Base-by-base conservation (phyloP, 2,113 vertebrate species). In the Varanus komodoensis region DNA sequence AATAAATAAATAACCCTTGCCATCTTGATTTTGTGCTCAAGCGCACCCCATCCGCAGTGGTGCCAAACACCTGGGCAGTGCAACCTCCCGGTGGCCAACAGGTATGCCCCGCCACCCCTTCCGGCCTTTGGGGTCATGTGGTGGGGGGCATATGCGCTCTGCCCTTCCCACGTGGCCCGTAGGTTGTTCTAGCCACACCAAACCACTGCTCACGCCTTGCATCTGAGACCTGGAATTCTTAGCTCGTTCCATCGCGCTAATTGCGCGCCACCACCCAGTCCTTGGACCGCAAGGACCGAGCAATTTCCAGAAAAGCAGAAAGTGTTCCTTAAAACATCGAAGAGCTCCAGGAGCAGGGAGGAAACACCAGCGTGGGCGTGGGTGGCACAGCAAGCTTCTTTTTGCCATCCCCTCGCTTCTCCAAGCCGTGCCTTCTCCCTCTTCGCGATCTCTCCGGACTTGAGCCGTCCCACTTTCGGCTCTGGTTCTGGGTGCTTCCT, bases 261-360 rank as follows among this genome's bases (percentile, higher is more conserved):
- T 83, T 29, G 0, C 91, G 1, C 79, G 91, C 50, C 84, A 23
- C 88, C 34, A 0, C 91, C 93, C 92, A n/a, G 3, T 6, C 88
- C 34, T 21, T 17, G 79, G 68, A 21, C 69, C 6, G 3, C 8
- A 1, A 48, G 50, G 68, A 44, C 38, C 38, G 38, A 44, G 38
- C 3, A 91, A 90, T 89, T 93, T 94, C 93, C 94, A 95, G 93
- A 93, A 92, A 91, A 0, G 0, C 87, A 77, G 64, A n/a, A 11
- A 29, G 4, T 73, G 23, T 52, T 52, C 9, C 50, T 50, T 23
- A 50, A 74, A 74, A 27, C 21, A 69, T 85, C 91, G 92, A 90
- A 78, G 34, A 1, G 32, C 73, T 29, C 34, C 12, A 92, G 93
- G 94, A 92, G 88, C 87, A 75, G 87, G 38, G 57, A 4, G 29